Conservation (phyloP, 2,113 vertebrate genomes). For the Ascaphus truei region DNA sequence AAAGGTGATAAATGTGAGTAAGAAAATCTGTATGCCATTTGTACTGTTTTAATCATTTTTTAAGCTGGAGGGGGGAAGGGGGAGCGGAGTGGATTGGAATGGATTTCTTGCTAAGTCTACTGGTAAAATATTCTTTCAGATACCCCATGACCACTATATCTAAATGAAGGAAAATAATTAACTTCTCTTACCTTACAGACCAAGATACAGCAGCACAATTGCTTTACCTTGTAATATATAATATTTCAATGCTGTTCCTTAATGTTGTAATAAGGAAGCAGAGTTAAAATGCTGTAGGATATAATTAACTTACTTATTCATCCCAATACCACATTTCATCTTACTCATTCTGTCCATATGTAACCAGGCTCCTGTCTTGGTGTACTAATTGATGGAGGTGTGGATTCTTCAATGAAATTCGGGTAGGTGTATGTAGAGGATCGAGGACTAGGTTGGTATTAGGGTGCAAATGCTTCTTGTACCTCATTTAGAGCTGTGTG, state of each 20-base stretch:
- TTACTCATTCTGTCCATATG: constrained; percentile 42
- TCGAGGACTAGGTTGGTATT: no score
- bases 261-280: constrained; percentile 54
- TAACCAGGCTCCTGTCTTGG: not conserved
- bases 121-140: constrained; percentile 46
- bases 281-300: constrained; percentile 55
- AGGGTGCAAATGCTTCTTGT: no score
- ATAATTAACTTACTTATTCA: constrained; percentile 63
- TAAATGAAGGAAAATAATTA: constrained; percentile 67
- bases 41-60: constrained; percentile 56
- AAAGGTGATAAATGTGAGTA: constrained; percentile 60
- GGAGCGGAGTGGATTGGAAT: constrained; percentile 11
- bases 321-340: constrained; percentile 53
- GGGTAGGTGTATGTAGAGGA: no score
- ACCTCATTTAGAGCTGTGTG: no score
- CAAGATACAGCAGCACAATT: constrained; percentile 51
- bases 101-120: constrained; percentile 10
- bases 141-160: constrained; percentile 52
- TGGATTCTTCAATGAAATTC: no score
- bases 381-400: not conserved
- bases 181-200: constrained; percentile 58
- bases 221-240: constrained; percentile 62
- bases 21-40: constrained; percentile 55
- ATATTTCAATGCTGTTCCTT: constrained; percentile 46
- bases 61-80: not conserved